Conservation (phyloP, 2,888 invertebrate genomes). For the Pyrrhia umbra region DNA sequence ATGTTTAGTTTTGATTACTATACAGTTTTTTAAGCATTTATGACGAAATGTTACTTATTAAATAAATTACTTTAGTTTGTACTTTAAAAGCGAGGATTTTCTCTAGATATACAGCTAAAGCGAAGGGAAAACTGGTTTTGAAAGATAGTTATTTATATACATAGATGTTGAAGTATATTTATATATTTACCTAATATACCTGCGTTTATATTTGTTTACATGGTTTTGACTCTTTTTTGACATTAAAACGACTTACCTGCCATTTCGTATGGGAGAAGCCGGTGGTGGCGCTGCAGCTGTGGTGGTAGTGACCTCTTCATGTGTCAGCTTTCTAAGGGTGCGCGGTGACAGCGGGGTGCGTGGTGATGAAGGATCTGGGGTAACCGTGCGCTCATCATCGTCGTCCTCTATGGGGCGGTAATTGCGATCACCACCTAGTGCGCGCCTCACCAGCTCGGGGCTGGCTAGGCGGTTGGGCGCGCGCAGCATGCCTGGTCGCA, state of each 20-base stretch:
- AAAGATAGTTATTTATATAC: slow-evolving; percentile 67
- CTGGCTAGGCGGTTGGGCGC: slow-evolving; percentile 94
- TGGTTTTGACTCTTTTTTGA: slow-evolving; percentile 39
- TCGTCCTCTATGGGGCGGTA: slow-evolving; percentile 84
- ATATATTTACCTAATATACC: slow-evolving; percentile 34
- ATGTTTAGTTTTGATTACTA: slow-evolving; percentile 23
- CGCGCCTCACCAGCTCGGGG: slow-evolving; percentile 95
- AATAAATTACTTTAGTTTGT: neutral
- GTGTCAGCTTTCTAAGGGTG: slow-evolving; percentile 81
- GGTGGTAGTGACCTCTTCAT: slow-evolving; percentile 83
- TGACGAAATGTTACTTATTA: neutral
- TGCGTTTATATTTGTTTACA: slow-evolving; percentile 41
- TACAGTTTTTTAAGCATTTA: neutral
- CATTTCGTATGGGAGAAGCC: slow-evolving; percentile 79
- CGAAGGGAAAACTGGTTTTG: slow-evolving; percentile 67
- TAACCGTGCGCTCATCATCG: slow-evolving; percentile 82
- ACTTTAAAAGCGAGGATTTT: slow-evolving; percentile 61
- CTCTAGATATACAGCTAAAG: slow-evolving; percentile 48
- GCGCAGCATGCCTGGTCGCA: slow-evolving; percentile 91
- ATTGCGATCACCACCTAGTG: slow-evolving; percentile 85
- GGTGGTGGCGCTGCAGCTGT: slow-evolving; percentile 67
- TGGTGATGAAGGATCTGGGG: slow-evolving; percentile 76
- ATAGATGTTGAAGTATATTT: slow-evolving; percentile 54
- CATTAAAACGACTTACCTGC: slow-evolving; percentile 74
- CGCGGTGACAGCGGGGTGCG: slow-evolving; percentile 79